Evolutionary conservation across 2,888 invertebrate genomes (phyloP).

Genomic region (Pinctada fucata): DNA sequence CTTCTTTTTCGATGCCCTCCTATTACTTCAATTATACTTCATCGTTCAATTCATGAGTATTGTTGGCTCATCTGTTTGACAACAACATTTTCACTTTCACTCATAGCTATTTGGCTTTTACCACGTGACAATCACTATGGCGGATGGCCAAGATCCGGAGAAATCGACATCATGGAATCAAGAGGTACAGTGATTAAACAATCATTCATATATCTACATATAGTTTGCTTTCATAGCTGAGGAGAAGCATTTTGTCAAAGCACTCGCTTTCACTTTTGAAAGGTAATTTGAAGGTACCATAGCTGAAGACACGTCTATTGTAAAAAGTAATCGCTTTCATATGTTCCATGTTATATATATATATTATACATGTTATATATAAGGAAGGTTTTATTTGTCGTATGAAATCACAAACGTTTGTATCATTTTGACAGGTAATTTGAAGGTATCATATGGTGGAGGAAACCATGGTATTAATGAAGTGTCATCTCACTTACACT

Average conservation of each 20-base stretch:
- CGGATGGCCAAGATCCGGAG: conserved; percentile 84
- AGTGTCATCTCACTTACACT: conserved; percentile 82
- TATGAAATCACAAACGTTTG: background rate
- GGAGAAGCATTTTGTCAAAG: too few relatives aligned
- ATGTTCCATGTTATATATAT: too few relatives aligned
- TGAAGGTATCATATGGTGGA: conserved; percentile 21
- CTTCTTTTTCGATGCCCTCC: background rate
- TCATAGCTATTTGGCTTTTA: conserved; percentile 84
- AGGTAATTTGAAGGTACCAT: too few relatives aligned
- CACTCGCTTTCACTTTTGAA: too few relatives aligned
- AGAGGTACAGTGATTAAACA: conserved; percentile 79
- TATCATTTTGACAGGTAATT: conserved; percentile 27
- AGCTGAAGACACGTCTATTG: too few relatives aligned
- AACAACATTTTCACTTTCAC: background rate
- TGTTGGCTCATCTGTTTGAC: too few relatives aligned
- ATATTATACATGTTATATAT: too few relatives aligned
- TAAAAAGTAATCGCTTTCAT: too few relatives aligned
- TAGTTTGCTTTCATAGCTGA: too few relatives aligned
- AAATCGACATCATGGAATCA: conserved; percentile 85
- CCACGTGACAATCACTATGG: conserved; percentile 83
- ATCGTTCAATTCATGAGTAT: too few relatives aligned
- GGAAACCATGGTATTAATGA: conserved; percentile 52
- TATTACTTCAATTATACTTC: background rate
- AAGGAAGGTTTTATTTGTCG: too few relatives aligned
- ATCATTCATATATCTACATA: background rate